phyloP scores from a whole-genome alignment of 2,113 vertebrate species.

The Cepphus grylle region DNA sequence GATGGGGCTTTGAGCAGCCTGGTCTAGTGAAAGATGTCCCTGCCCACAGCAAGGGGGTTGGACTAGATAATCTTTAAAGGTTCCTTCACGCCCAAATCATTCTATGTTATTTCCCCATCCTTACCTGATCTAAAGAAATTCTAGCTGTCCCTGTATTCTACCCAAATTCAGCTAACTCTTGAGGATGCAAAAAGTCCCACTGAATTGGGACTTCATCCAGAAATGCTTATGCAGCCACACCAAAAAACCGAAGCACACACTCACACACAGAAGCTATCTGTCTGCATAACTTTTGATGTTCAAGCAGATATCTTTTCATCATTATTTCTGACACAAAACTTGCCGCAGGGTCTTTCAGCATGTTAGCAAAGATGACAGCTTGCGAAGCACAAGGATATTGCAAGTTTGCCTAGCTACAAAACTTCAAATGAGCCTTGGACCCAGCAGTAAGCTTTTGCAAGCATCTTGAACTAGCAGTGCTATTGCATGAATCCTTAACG shows the following conservation, averaged over 20 bases:
- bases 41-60: rapidly evolving
- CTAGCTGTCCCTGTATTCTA: neutral
- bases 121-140: neutral
- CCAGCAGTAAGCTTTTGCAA: neutral
- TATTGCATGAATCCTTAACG: neutral
- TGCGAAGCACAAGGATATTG: neutral
- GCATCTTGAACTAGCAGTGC: neutral
- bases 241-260: rapidly evolving
- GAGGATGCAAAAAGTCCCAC: neutral
- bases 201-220: neutral
- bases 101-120: neutral
- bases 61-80: neutral
- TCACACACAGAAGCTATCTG: neutral
- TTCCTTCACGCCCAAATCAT: neutral
- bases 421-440: neutral
- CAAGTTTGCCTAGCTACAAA: neutral
- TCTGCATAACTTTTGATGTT: neutral
- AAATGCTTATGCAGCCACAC: neutral
- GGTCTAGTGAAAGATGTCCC: neutral
- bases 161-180: neutral
- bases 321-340: neutral
- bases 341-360: neutral
- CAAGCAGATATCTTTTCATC: neutral
- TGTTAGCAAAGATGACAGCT: neutral
- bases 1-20: too few relatives aligned